Base-by-base conservation (phyloP, 1,140 invertebrate species). In the Cyclargus thomasi region DNA sequence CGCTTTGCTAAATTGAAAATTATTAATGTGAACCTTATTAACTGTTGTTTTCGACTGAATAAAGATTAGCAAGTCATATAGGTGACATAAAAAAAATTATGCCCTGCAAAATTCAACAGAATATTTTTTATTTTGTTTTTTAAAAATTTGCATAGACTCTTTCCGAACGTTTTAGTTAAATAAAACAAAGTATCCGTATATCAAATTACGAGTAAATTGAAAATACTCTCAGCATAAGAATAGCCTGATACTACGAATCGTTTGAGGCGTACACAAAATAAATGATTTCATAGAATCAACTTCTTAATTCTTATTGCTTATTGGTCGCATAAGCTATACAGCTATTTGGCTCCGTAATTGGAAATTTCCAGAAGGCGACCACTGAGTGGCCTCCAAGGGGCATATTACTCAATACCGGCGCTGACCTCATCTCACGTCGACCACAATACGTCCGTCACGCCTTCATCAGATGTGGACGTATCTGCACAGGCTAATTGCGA, bases 1-100 rank as follows among this genome's bases (percentile, higher is more conserved):
- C 53, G 36, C 55, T 70, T 17, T 55, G 64, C 17, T 62, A 47
- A 18, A 39, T 63, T 67, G 62, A 22, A 55, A 70, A 65, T 64
- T 59, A 59, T 59, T 11, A 21, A 59, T 59, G 55, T 59, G 10
- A 18, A 20, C 18, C 18, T 20, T 8, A 20, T 59, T 1, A 59
- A 17, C 18, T 59, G 21, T 59, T 59, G 18, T 59, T 47, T 47
- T 47, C 39, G 39, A 16, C 39, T 47, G 39, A 2, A 47, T 47
- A 14, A 0, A 7, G 14, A 8, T 39, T 11, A 3, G 14, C 39
- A 47, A 8, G 39, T 16, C 14, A 11, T n/a, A n/a, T n/a, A n/a
- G n/a, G n/a, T n/a, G n/a, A n/a, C n/a, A n/a, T n/a, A n/a, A n/a
- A n/a, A n/a, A n/a, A n/a, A n/a, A n/a, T n/a, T n/a, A n/a, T n/a